Percentiles rank a stretch among this genome's conserved stretches.
phyloP scores from a whole-genome alignment of 2,888 invertebrate species.

The Limenitis camilla region DNA sequence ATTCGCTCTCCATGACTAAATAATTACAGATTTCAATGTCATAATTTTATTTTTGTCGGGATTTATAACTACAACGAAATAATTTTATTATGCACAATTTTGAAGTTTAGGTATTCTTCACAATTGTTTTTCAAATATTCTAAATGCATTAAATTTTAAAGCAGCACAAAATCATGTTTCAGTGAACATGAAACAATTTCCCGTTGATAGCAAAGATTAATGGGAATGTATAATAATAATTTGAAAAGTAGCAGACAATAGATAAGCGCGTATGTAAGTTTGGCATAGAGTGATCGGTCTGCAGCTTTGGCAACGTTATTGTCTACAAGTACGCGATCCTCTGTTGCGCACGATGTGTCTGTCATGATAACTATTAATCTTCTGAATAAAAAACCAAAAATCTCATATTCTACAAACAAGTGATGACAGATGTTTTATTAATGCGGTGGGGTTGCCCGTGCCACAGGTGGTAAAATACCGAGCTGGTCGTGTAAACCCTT shows the following conservation, averaged over 20 bases:
- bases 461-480: not conserved
- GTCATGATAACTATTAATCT: slow-evolving; percentile 63
- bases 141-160: too few species aligned
- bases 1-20: too few species aligned
- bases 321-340: slow-evolving; percentile 37
- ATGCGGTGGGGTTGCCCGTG: not conserved
- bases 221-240: slow-evolving; percentile 7
- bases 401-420: slow-evolving; percentile 21
- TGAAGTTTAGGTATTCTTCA: too few species aligned
- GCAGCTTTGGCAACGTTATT: slow-evolving; percentile 32
- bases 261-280: slow-evolving; percentile 27
- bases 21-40: too few species aligned
- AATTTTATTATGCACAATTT: too few species aligned
- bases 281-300: slow-evolving; percentile 39
- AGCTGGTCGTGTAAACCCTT: not conserved
- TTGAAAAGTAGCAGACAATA: slow-evolving; percentile 7
- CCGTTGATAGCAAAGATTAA: not conserved
- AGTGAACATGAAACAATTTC: too few species aligned
- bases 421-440: slow-evolving; percentile 17
- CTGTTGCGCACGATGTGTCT: slow-evolving; percentile 47
- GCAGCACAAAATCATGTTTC: too few species aligned
- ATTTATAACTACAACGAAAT: too few species aligned
- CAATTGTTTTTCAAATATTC: too few species aligned
- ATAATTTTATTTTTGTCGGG: too few species aligned
- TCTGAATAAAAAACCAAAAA: slow-evolving; percentile 28